A percentile compares a stretch with the other conserved stretches of the same genome.
Conservation (phyloP, 2,797 vertebrate genomes). For the Linurgus olivaceus region DNA sequence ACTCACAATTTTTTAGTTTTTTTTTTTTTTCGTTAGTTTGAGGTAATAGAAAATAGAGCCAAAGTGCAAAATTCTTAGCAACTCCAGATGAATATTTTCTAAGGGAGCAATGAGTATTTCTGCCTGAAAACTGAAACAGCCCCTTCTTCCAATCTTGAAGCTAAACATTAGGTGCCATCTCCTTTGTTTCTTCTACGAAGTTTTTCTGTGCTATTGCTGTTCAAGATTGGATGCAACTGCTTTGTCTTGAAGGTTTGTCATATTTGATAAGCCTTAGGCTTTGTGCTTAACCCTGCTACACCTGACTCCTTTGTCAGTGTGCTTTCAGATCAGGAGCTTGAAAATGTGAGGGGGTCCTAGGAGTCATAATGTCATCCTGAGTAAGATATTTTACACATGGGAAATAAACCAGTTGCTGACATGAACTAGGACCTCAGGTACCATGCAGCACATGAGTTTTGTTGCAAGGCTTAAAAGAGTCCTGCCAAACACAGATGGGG, state of each 20-base stretch:
- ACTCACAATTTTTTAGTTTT: neutral
- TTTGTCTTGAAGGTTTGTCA: neutral
- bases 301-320: neutral
- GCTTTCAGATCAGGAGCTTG: neutral
- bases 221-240: neutral
- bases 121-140: neutral
- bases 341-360: neutral
- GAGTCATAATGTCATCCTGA: neutral
- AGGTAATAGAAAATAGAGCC: neutral
- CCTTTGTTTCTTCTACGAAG: neutral
- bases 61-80: neutral
- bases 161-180: neutral
- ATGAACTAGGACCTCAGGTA: neutral
- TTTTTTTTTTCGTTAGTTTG: neutral
- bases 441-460: neutral
- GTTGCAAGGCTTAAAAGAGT: neutral
- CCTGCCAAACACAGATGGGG: fast-evolving
- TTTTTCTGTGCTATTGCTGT: neutral
- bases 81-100: neutral
- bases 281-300: neutral
- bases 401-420: neutral
- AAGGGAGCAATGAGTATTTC: neutral
- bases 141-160: neutral
- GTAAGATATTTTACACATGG: neutral
- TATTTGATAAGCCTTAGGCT: neutral